Conservation (phyloP, 2,888 invertebrate species). For the Amphipoea oculea region DNA sequence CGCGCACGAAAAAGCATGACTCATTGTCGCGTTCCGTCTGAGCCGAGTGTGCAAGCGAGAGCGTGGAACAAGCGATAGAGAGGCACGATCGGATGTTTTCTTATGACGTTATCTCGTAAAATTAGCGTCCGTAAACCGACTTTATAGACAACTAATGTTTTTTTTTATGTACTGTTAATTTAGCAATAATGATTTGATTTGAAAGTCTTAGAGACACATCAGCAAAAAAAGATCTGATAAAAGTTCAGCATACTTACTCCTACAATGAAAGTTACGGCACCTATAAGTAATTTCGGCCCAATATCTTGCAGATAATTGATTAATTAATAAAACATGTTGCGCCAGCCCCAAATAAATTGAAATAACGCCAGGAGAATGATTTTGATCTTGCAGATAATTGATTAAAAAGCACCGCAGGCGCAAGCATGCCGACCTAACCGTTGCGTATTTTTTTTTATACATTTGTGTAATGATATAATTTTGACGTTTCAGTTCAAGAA, state of each 20-base stretch:
- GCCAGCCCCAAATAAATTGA: no score
- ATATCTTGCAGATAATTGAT: background rate
- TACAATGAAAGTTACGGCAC: background rate
- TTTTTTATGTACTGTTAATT: background rate
- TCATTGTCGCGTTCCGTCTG: no score
- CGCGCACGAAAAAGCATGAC: no score
- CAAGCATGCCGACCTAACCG: background rate
- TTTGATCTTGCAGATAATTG: background rate
- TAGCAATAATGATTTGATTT: background rate
- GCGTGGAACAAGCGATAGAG: no score
- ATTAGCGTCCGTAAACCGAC: no score
- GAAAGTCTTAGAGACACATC: background rate
- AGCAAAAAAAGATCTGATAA: background rate
- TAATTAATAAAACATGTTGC: no score
- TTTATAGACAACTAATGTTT: no score
- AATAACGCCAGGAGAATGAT: no score
- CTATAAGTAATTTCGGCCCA: background rate
- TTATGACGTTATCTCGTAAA: no score
- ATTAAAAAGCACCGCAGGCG: background rate
- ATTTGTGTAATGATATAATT: background rate
- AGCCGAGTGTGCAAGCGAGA: no score
- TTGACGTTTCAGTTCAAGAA: constrained; percentile 79
- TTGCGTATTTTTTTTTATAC: background rate
- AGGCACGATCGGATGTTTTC: no score
- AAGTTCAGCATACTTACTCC: background rate